These are phyloP conservation scores for Sclerodermus sp. DNA, from an alignment of 2,888 invertebrate genomes.

Conservation along the genomic window DNA sequence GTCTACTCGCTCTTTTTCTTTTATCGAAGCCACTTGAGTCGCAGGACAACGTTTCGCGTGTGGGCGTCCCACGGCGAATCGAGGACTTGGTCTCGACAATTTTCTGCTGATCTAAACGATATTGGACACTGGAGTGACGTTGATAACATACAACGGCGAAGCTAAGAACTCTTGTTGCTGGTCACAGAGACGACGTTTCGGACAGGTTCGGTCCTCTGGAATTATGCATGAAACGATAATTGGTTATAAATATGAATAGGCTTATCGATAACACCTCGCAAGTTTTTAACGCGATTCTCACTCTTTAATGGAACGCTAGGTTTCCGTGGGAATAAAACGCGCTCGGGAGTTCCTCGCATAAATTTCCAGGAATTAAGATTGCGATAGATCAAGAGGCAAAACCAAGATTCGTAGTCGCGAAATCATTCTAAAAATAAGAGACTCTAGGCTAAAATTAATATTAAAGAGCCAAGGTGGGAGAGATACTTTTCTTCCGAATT, in stretches of 20 bases:
- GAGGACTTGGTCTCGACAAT: slow-evolving; percentile 11
- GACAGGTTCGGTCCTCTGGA: background rate
- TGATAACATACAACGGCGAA: slow-evolving; percentile 12
- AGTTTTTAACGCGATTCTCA: no score
- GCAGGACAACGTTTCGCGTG: slow-evolving; percentile 30
- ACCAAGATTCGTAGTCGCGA: no score
- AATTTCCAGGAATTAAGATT: no score
- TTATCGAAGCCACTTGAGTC: slow-evolving; percentile 36
- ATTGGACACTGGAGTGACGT: slow-evolving; percentile 24
- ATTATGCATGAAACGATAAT: background rate
- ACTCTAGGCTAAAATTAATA: no score
- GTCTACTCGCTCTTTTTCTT: slow-evolving; percentile 23
- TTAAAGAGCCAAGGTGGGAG: no score
- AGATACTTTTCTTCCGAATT: no score
- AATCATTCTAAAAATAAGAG: no score
- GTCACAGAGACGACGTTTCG: background rate
- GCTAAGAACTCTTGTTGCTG: background rate
- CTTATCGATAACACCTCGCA: no score
- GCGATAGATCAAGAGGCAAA: no score
- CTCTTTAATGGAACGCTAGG: no score
- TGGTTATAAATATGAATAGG: background rate
- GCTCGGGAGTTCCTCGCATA: no score
- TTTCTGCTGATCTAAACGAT: slow-evolving; percentile 30
- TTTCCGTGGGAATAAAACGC: no score
- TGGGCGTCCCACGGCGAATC: slow-evolving; percentile 29